A percentile compares a stretch with the other conserved stretches of the same genome.
Evolutionary conservation across 2,888 invertebrate species (phyloP).

Genomic region (Drosophila picticornis): DNA sequence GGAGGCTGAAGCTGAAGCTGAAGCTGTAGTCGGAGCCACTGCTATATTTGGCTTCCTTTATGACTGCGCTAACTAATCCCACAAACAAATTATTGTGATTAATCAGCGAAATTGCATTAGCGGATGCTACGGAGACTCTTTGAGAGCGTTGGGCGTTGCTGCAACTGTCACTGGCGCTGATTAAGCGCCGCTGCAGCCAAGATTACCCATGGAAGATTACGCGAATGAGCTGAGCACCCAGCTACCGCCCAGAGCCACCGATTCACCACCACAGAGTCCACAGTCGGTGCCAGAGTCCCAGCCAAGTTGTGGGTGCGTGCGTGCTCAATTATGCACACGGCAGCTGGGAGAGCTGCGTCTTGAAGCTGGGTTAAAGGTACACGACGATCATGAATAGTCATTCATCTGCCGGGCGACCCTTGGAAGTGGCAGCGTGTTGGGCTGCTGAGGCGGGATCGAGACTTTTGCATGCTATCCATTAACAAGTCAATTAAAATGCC

Average conservation of each 20-base stretch:
- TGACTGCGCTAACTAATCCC: conserved; percentile 73
- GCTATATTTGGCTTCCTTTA: conserved; percentile 41
- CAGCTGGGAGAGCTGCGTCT: conserved; percentile 18
- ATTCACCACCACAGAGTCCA: background rate
- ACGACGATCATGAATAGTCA: conserved; percentile 50
- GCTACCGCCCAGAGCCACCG: conserved; percentile 21
- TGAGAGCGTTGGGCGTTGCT: conserved; percentile 66
- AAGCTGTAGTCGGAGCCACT: background rate
- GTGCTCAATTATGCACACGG: conserved; percentile 69
- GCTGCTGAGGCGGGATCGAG: conserved; percentile 4
- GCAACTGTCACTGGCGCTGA: conserved; percentile 79
- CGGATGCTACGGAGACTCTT: conserved; percentile 37
- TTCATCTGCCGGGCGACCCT: conserved; percentile 42
- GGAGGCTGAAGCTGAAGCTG: background rate
- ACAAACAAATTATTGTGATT: conserved; percentile 81
- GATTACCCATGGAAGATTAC: conserved; percentile 63
- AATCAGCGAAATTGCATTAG: conserved; percentile 81
- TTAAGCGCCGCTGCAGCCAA: conserved; percentile 65
- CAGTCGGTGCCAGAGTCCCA: background rate
- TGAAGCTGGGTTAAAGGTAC: conserved; percentile 48
- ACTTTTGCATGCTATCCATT: conserved; percentile 54
- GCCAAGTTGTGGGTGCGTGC: conserved; percentile 77
- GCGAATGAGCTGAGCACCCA: conserved; percentile 27
- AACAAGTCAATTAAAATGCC: conserved; percentile 79
- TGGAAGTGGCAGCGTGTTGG: conserved; percentile 9